Percentiles rank a stretch among this genome's conserved stretches.
phyloP scores from a whole-genome alignment of 2,888 invertebrate genomes.

The Lochmaea crataegi region DNA sequence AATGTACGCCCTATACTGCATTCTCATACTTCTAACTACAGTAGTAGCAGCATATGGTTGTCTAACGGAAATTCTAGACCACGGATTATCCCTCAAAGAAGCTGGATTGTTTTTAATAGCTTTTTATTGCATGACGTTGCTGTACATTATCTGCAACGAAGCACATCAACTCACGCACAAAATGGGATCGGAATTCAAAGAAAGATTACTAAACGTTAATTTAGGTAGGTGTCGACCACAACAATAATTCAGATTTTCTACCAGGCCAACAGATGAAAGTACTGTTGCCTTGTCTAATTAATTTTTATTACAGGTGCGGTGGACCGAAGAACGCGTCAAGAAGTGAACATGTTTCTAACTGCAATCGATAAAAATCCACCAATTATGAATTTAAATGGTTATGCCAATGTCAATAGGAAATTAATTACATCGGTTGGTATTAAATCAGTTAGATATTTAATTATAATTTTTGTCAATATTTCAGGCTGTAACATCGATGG shows the following conservation, averaged over 20 bases:
- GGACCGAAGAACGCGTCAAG: conserved; percentile 74
- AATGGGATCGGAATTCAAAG: conserved; percentile 69
- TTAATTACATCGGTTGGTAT: conserved; percentile 74
- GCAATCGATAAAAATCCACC: conserved; percentile 82
- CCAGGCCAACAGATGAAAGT: too few relatives aligned
- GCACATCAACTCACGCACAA: conserved; percentile 70
- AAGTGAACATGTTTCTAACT: conserved; percentile 79
- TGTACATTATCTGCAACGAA: conserved; percentile 80
- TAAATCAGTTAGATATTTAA: background rate
- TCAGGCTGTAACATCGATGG: conserved; percentile 78
- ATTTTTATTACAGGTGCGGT: conserved; percentile 62
- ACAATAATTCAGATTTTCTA: too few relatives aligned
- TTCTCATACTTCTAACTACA: conserved; percentile 79
- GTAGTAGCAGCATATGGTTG: conserved; percentile 79
- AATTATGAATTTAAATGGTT: conserved; percentile 81
- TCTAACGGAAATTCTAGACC: conserved; percentile 78
- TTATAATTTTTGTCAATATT: conserved; percentile 38
- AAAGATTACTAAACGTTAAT: conserved; percentile 75
- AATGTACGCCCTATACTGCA: conserved; percentile 81
- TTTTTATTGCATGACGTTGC: conserved; percentile 76
- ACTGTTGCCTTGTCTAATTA: background rate
- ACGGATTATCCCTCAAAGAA: conserved; percentile 78
- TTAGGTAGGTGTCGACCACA: conserved; percentile 64
- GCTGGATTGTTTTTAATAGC: conserved; percentile 78
- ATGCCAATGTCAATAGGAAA: conserved; percentile 77